Base-by-base conservation (phyloP, 2,888 invertebrate genomes). In the Eristalis tenax region DNA sequence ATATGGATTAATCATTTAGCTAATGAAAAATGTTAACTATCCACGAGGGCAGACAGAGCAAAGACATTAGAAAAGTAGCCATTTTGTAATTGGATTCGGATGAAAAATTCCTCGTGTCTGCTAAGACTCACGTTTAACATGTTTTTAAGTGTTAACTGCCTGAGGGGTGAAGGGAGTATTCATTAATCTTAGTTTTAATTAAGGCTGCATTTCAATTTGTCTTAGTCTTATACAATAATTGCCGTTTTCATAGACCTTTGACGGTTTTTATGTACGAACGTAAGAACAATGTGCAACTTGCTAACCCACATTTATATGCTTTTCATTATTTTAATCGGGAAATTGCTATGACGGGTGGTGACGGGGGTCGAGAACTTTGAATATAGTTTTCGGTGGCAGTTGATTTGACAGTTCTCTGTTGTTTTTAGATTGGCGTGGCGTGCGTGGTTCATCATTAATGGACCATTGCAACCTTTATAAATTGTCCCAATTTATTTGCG, bases 11-110 rank as follows among this genome's bases (percentile, higher is more conserved):
- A 68, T 73, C 77, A 77, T 77, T 77, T 57, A 68, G 56, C 68
- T 83, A 83, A 83, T 77, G 77, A 66, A 77, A 77, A 68, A 38
- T 40, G 38, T 68, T 73, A 77, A 64, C 69, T 73, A 77, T 56
- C 56, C 5, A 56, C 74, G 80, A 64, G 26, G 80, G 59, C 66
- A 56, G 65, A 66, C 43, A 43, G 50, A 23, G 50, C 35, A 23
- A 63, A 15, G 38, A 18, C 56, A 57, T 70, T 38, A 57, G 18
- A 71, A 38, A 57, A 65, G 38, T 65, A 59, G 61, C 38, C 40
- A 35, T 66, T 73, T 40, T 65, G 38, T 68, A 35, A 66, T 43
- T 61, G 38, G 28, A 79, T 56, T 65, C 28, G 28, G 59, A 26
- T 59, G 59, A 26, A 59, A 59, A 26, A 26, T 59, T 59, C 26